These are phyloP conservation scores for Ichneumoninae sp. DNA, from an alignment of 2,888 invertebrate species.

Conservation along the genomic window DNA sequence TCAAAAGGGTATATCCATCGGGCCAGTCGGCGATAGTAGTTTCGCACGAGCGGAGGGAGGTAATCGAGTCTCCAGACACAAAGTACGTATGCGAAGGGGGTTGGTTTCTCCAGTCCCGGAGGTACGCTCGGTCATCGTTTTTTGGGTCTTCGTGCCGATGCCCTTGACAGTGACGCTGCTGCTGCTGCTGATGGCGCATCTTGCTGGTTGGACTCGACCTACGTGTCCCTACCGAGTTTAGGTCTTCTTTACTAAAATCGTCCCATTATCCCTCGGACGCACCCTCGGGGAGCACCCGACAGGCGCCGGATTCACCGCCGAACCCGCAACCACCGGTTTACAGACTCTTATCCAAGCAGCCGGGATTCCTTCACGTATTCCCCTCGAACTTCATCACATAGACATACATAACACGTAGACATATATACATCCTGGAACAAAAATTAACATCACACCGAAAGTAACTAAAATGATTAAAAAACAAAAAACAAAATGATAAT, in stretches of 20 bases:
- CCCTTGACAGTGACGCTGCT: conserved; percentile 35
- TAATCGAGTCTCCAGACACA: conserved; percentile 53
- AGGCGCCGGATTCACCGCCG: neutral
- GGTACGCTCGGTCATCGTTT: conserved; percentile 62
- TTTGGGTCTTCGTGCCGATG: conserved; percentile 13
- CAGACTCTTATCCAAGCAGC: neutral
- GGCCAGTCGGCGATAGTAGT: conserved; percentile 6
- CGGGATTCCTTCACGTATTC: neutral
- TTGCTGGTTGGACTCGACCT: neutral
- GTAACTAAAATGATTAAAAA: neutral
- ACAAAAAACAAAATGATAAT: neutral
- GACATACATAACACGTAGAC: neutral
- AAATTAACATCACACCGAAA: neutral
- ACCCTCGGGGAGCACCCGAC: conserved; percentile 2
- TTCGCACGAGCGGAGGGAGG: conserved; percentile 16
- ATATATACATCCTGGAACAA: neutral
- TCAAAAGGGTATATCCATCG: conserved; percentile 25
- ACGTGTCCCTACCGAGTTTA: conserved; percentile 7
- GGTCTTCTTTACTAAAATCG: conserved; percentile 5
- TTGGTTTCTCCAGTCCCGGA: conserved; percentile 43
- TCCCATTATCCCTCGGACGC: conserved; percentile 10
- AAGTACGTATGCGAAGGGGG: conserved; percentile 24
- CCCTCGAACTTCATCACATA: neutral
- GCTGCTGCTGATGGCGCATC: neutral
- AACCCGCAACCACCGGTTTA: neutral